Evolutionary conservation across 2,888 invertebrate species (phyloP), one percentile per base, ranked within the genome.

Genomic region (Plutella xylostella): DNA sequence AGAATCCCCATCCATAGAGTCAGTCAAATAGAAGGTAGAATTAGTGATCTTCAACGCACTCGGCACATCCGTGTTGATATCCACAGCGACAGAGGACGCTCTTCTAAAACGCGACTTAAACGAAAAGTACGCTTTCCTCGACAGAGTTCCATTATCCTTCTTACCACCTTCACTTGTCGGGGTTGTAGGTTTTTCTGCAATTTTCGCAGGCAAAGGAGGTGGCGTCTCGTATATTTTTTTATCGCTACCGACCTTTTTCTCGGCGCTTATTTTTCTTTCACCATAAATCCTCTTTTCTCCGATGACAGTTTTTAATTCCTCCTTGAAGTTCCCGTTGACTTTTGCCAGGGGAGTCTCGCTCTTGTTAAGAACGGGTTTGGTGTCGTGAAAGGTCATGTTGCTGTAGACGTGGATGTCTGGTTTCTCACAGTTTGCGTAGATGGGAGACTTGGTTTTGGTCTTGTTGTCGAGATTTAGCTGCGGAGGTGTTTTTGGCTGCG

Each of bases 21-120:
- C 89, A 41, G 89, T 89, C 55, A 91, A 67, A 60, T 92, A 92
- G 66, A 92, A 92, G 0, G 90, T 91, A 41, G 91, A 91, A 51
- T 88, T 87, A 1, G 89, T 86, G 38, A 86, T 82, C 55, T 85
- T 84, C 45, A 87, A 55, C 2, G 86, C 78, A 51, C 83, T 83
- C 0, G 85, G 85, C 33, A 85, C 72, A n/a, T 86, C 85, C 3
- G 64, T 57, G 38, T 85, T 83, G 19, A 85, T 76, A 49, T 86
- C 86, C 15, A 85, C 73, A 2, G 86, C 85, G 50, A 89, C 63
- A 11, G 87, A 87, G 33, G 86, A 80, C 35, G 87, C 87, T 46
- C 89, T 75, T 39, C 89, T 78, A 56, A 90, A 87, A 49, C 89
- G 85, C 0, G 88, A 88, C 55, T 88, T 88, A 56, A 89, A 86